Conservation (phyloP, 1,140 invertebrate species). For the Drosophila repletoides region DNA sequence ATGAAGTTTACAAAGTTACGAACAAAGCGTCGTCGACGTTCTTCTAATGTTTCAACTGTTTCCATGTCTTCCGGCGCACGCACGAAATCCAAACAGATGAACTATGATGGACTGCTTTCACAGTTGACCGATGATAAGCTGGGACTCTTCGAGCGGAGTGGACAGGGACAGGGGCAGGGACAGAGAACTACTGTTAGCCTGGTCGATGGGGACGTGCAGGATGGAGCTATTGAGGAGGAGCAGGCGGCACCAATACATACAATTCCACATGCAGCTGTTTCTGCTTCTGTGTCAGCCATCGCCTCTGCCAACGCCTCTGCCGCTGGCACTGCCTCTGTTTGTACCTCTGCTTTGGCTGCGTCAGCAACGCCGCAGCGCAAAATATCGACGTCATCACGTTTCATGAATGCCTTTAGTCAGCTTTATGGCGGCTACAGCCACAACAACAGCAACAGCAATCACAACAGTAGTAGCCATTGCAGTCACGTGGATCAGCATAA, state of each 20-base stretch:
- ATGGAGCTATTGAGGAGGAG: conserved; percentile 72
- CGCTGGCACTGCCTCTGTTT: conserved; percentile 9
- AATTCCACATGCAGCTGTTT: conserved; percentile 42
- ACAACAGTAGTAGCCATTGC: conserved; percentile 18
- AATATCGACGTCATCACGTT: conserved; percentile 80
- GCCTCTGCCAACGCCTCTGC: conserved; percentile 20
- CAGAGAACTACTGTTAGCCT: conserved; percentile 8
- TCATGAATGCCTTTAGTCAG: conserved; percentile 81
- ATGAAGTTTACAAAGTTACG: conserved; percentile 59
- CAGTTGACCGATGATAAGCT: conserved; percentile 80
- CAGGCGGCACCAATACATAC: conserved; percentile 75
- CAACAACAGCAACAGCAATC: conserved; percentile 17
- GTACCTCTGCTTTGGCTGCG: conserved; percentile 6
- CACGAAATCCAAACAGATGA: conserved; percentile 64
- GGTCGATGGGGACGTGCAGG: conserved; percentile 29
- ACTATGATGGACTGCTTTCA: conserved; percentile 78
- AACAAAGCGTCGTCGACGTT: conserved; percentile 66
- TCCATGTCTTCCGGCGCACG: conserved; percentile 29
- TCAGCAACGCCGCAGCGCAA: conserved; percentile 70
- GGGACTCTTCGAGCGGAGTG: conserved; percentile 52
- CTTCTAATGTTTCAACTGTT: conserved; percentile 42
- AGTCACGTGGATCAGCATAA: conserved; percentile 56
- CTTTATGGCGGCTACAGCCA: conserved; percentile 57
- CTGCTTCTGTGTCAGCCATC: conserved; percentile 12
- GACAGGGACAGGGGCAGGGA: no score